These are phyloP conservation scores for Pseudopodoces humilis DNA, from an alignment of 2,113 vertebrate species.

Conservation along the genomic window DNA sequence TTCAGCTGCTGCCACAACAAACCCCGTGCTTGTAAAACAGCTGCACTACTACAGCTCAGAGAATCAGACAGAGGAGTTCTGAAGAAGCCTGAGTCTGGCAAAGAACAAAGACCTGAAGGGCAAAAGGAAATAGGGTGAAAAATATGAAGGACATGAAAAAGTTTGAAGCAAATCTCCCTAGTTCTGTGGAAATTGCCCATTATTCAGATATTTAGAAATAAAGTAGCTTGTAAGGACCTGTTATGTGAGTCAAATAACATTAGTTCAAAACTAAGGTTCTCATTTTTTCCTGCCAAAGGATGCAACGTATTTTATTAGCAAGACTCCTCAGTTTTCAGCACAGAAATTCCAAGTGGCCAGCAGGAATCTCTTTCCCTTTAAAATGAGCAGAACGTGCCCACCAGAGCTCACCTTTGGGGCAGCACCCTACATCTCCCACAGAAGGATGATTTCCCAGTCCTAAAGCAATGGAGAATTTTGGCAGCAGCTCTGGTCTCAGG, in stretches of 20 bases:
- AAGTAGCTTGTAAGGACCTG: not conserved
- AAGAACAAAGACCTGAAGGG: not conserved
- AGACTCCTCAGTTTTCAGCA: not conserved
- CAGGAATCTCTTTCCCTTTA: not conserved
- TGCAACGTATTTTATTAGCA: not conserved
- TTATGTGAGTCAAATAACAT: not conserved
- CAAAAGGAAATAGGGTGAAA: not conserved
- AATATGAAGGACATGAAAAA: not conserved
- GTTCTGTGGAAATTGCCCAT: not conserved
- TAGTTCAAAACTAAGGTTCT: not conserved
- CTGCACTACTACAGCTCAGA: not conserved
- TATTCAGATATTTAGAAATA: not conserved
- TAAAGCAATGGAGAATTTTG: constrained; percentile 1
- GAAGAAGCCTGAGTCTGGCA: not conserved
- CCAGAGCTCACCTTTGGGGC: not conserved
- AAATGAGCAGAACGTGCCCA: not conserved
- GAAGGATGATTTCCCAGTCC: not conserved
- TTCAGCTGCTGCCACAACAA: not conserved
- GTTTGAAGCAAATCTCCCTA: not conserved
- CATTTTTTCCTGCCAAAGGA: not conserved
- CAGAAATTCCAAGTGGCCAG: not conserved
- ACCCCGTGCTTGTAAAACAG: not conserved
- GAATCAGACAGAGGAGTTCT: not conserved
- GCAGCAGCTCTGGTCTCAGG: constrained; percentile 23
- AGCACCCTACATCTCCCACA: not conserved